Evolutionary conservation across 2,888 invertebrate genomes (phyloP).

Genomic region (Lasioglossum zephyrum): DNA sequence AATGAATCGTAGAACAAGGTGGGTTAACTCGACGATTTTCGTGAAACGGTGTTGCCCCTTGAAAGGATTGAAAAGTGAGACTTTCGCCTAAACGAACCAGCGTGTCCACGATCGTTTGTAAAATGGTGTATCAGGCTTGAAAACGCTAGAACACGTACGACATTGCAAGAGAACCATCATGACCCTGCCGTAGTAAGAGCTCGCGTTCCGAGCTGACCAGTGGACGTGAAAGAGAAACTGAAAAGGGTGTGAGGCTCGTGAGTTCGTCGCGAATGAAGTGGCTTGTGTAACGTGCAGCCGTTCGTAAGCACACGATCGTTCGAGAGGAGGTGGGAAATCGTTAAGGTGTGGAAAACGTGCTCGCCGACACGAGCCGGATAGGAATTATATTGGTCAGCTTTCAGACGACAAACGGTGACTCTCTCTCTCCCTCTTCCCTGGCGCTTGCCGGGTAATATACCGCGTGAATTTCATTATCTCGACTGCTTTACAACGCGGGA

Average conservation of each 20-base stretch:
- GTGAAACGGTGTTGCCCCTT: too few relatives aligned
- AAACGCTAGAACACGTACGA: not conserved
- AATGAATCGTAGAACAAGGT: too few relatives aligned
- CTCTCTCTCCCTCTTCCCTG: not conserved
- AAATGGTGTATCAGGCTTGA: not conserved
- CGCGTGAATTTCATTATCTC: conserved; percentile 62
- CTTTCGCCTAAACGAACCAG: too few relatives aligned
- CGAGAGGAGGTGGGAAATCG: conserved; percentile 7
- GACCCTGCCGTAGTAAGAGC: not conserved
- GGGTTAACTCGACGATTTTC: too few relatives aligned
- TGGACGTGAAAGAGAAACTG: not conserved
- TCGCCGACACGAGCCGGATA: conserved; percentile 11
- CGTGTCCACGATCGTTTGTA: not conserved
- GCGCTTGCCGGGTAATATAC: conserved; percentile 37
- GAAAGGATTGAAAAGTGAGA: too few relatives aligned
- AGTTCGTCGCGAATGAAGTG: not conserved
- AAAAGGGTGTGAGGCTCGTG: not conserved
- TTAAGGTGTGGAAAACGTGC: conserved; percentile 14
- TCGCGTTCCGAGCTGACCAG: not conserved
- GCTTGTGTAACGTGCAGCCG: not conserved
- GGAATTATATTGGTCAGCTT: conserved; percentile 45
- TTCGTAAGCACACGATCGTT: not conserved
- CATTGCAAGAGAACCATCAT: not conserved
- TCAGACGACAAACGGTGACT: conserved; percentile 51
- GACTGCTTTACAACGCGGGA: conserved; percentile 61